phyloP scores from a whole-genome alignment of 2,113 vertebrate genomes.

The Scomber scombrus region DNA sequence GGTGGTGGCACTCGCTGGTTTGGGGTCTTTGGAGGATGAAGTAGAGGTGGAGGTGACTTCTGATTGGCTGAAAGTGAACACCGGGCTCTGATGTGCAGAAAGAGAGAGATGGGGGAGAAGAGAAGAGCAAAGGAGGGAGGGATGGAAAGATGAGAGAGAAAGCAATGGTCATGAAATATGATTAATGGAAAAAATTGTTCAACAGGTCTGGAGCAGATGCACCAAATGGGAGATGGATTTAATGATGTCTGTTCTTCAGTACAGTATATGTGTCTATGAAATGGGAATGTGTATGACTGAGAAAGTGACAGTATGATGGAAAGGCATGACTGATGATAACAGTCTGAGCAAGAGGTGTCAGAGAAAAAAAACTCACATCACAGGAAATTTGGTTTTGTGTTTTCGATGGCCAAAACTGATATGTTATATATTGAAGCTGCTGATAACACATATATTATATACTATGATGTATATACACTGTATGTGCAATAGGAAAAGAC shows the following conservation, averaged over 20 bases:
- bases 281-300: conserved; percentile 63
- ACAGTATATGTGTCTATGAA: conserved; percentile 21
- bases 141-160: conserved; percentile 71
- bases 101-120: conserved; percentile 64
- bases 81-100: conserved; percentile 89
- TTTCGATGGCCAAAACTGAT: conserved; percentile 19
- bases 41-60: conserved; percentile 81
- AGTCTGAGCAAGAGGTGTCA: conserved; percentile 13
- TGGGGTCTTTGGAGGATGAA: conserved; percentile 84
- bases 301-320: conserved; percentile 67
- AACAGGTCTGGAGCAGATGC: conserved; percentile 5
- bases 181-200: conserved; percentile 66
- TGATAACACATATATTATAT: background rate
- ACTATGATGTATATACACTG: background rate
- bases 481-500: background rate
- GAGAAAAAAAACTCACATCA: conserved; percentile 13
- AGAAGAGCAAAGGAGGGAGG: conserved; percentile 65
- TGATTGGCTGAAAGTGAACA: conserved; percentile 92
- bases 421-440: conserved; percentile 16
- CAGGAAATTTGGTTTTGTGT: conserved; percentile 51
- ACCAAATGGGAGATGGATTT: conserved; percentile 13
- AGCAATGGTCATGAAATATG: conserved; percentile 84
- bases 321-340: conserved; percentile 10
- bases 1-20: conserved; percentile 78
- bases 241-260: background rate